phyloP scores from a whole-genome alignment of 2,888 invertebrate species.

The Eilema depressum region DNA sequence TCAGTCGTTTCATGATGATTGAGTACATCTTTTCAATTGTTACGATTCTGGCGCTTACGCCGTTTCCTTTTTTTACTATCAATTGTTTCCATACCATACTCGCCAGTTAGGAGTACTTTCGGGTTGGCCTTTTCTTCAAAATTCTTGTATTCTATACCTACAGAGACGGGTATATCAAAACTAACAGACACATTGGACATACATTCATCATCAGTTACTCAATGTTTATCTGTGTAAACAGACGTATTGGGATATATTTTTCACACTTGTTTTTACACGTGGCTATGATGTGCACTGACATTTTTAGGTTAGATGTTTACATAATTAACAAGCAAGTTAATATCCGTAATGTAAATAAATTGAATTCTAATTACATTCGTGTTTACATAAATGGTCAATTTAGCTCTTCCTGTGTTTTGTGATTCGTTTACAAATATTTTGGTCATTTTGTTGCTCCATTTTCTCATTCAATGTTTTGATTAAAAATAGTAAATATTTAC shows the following conservation, averaged over 20 bases:
- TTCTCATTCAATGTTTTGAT: background rate
- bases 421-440: slow-evolving; percentile 4
- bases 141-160: background rate
- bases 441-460: background rate
- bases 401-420: slow-evolving; percentile 5
- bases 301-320: slow-evolving; percentile 23
- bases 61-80: background rate
- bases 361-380: slow-evolving; percentile 22
- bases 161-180: background rate
- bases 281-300: slow-evolving; percentile 22
- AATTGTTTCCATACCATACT: background rate
- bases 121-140: background rate
- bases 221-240: slow-evolving; percentile 11
- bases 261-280: slow-evolving; percentile 26
- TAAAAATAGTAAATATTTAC: background rate
- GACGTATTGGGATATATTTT: slow-evolving; percentile 10
- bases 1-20: no score
- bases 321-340: slow-evolving; percentile 21
- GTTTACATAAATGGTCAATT: slow-evolving; percentile 16
- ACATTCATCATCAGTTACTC: background rate
- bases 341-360: slow-evolving; percentile 27
- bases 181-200: background rate
- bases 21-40: no score
- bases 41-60: no score
- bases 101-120: background rate